Base-by-base conservation (phyloP, 2,113 vertebrate species). In the Cochlearius cochlearius region DNA sequence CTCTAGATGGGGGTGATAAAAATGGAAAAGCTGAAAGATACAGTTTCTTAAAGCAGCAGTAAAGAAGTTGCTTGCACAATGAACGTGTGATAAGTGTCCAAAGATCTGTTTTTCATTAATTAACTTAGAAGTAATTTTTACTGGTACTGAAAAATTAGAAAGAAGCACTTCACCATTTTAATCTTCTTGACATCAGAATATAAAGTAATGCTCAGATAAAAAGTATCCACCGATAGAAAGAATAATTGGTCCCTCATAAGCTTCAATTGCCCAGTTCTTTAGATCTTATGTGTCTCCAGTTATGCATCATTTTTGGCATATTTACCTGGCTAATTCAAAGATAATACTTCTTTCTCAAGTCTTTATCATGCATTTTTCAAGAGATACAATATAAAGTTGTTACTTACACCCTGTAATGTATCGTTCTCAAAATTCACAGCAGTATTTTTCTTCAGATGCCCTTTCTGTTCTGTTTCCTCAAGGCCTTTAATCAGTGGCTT, bases 21-120 rank as follows among this genome's bases (percentile, higher is more conserved):
- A 98, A 96, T 67, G 86, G 96, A 95, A 96, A 91, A 94, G 92
- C 95, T 94, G 89, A 96, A 97, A 95, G 94, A 94, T 89, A 82
- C 7, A 60, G 62, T 89, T 96, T 97, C 96, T 96, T 97, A 94
- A 94, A 96, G 96, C 93, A 90, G 76, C 19, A 15, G 1, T 49
- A 49, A 88, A 69, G 92, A 80, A 90, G 21, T 56, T 36, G 53
- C 27, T 91, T 67, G 56, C 64, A 34, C 68, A 77, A 36, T 32
- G 80, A 88, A 81, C 8, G 4, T 67, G 5, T 53, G 86, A 43
- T 67, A 82, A 66, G 27, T 90, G 34, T 91, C 71, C 36, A 32
- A 55, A 63, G 81, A 67, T 36, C 19, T 75, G 85, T 34, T 88
- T 91, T 45, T 72, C 68, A 29, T 75, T 63, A 56, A 86, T 62